Evolutionary conservation across 2,888 invertebrate genomes (phyloP).

Genomic region (Eledona agricola): DNA sequence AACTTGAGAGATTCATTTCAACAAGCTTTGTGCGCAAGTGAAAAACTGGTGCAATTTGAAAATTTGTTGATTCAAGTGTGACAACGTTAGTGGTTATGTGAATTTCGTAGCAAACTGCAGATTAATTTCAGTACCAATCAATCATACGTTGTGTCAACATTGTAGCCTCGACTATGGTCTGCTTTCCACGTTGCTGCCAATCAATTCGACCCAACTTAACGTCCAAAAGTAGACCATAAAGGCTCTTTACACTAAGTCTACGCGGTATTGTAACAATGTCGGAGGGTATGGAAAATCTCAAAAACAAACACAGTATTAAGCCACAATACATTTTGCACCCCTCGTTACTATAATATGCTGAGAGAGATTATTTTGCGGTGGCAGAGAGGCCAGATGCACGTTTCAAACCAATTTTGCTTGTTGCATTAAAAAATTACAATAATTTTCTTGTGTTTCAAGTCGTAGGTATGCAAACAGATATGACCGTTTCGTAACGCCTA

Average conservation of each 20-base stretch:
- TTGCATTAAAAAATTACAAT: too few species aligned
- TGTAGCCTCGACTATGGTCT: conserved; percentile 45
- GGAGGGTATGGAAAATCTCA: conserved; percentile 56
- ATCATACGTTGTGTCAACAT: conserved; percentile 58
- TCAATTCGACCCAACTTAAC: conserved; percentile 42
- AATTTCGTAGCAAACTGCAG: conserved; percentile 44
- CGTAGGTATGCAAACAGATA: conserved; percentile 11
- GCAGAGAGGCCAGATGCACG: conserved; percentile 17
- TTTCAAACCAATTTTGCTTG: too few species aligned
- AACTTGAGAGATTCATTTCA: too few species aligned
- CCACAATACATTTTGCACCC: conserved; percentile 53
- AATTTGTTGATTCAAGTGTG: conserved; percentile 1
- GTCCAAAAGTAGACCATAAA: conserved; percentile 36
- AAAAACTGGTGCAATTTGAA: conserved; percentile 1
- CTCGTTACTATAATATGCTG: conserved; percentile 32
- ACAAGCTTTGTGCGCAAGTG: too few species aligned
- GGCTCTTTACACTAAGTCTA: conserved; percentile 27
- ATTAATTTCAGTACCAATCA: conserved; percentile 58
- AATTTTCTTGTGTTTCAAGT: conserved; percentile 9
- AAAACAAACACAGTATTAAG: conserved; percentile 58
- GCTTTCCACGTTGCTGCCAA: conserved; percentile 48
- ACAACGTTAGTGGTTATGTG: conserved; percentile 20
- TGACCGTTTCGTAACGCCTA: conserved; percentile 25
- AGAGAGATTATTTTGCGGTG: conserved; percentile 12
- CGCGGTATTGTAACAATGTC: conserved; percentile 48